Evolutionary conservation across 2,113 vertebrate species (phyloP), one percentile per base, ranked within the genome.

Genomic region (Ageneiosus marmoratus): DNA sequence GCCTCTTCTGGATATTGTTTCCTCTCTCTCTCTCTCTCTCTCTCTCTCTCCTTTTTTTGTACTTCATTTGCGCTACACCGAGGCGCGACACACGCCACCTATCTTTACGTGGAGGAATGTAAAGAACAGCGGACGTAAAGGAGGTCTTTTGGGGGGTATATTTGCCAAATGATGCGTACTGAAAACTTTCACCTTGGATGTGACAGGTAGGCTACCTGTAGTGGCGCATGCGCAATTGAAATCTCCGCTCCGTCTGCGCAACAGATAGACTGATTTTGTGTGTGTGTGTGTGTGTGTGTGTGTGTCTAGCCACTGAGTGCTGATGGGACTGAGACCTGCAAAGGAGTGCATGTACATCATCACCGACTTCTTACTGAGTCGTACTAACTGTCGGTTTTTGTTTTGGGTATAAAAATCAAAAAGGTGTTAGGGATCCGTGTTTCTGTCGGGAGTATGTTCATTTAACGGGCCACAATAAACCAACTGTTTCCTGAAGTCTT

Each of bases 81-180:
- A 94, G 92, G 92, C 93, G 94, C 92, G 93, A 94, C 96, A 95
- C 96, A 94, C 97, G 97, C 97, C 96, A 96, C 96, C 97, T 97
- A 96, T 96, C 97, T 97, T 95, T 96, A 93, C 94, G 93, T 92
- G 92, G 94, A 95, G 97, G 96, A 95, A 98, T 97, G 96, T 94
- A 94, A 85, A 85, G 69, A 53, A 70, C 51, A 34, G 13, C 41
- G 41, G 51, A 46, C 29, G 79, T 20, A 37, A 9, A 27, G 48
- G 46, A 62, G 58, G 82, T 67, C 67, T 67, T 27, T 15, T 15
- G 15, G 20, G 10, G 11, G n/a, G n/a, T n/a, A n/a, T n/a, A n/a
- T n/a, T n/a, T n/a, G n/a, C n/a, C n/a, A n/a, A n/a, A n/a, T n/a
- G n/a, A n/a, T n/a, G n/a, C n/a, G n/a, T n/a, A n/a, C 77, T 34